A percentile compares a stretch with the other conserved stretches of the same genome.
These are phyloP conservation scores for Notiomystis cincta DNA, from an alignment of 2,113 vertebrate species.

Conservation along the genomic window DNA sequence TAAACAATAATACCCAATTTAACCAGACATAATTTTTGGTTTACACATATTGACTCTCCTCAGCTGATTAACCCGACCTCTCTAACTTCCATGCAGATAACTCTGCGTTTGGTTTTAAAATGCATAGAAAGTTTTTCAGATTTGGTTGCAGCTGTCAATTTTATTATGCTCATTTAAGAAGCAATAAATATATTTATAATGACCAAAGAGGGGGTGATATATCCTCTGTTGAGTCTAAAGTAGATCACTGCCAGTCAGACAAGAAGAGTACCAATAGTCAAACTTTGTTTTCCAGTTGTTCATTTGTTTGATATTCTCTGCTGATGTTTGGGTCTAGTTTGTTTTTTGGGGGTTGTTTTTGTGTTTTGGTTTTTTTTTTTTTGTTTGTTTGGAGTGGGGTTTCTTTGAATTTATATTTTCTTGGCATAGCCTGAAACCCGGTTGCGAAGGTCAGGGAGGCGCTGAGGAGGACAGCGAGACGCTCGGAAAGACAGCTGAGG, in stretches of 20 bases:
- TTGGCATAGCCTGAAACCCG: not conserved
- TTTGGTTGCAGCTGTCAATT: not conserved
- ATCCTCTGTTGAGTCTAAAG: not conserved
- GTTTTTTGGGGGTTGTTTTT: not conserved
- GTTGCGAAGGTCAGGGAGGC: not conserved
- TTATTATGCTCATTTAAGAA: not conserved
- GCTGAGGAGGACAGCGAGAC: not conserved
- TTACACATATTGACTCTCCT: not conserved
- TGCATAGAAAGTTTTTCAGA: rapidly evolving
- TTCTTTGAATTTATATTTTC: not conserved
- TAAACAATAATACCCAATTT: not conserved
- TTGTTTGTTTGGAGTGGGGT: not conserved
- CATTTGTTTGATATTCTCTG: not conserved
- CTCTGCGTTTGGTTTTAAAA: not conserved
- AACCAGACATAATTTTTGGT: not conserved
- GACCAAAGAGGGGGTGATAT: not conserved
- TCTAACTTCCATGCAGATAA: not conserved
- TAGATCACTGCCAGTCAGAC: not conserved
- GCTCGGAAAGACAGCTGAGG: not conserved
- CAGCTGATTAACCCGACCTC: not conserved
- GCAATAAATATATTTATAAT: not conserved
- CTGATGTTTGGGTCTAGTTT: not conserved
- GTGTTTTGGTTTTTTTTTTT: not conserved
- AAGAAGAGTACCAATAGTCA: not conserved
- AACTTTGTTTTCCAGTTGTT: not conserved